Percentiles rank a stretch among this genome's conserved stretches.
Conservation (phyloP, 2,888 invertebrate species). For the Ornithoptera priamus region DNA sequence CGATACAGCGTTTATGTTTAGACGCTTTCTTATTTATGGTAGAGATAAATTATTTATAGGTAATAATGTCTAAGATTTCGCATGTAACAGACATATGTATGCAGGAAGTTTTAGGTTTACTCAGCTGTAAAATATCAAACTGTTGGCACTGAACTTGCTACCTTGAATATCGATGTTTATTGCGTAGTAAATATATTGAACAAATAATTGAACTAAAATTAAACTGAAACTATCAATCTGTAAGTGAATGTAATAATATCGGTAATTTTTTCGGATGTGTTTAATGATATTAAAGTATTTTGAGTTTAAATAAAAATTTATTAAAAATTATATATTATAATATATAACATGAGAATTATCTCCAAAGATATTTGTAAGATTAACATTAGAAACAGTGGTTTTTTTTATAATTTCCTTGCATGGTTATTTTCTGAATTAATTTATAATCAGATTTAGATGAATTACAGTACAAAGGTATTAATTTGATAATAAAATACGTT, state of each 20-base stretch:
- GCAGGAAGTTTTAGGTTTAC: conserved; percentile 17
- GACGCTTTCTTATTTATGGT: neutral
- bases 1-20: neutral
- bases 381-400: too few species aligned
- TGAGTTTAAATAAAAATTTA: neutral
- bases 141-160: conserved; percentile 12
- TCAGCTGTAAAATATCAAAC: conserved; percentile 22
- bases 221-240: conserved; percentile 11
- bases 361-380: too few species aligned
- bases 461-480: neutral
- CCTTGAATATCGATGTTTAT: conserved; percentile 20
- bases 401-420: too few species aligned
- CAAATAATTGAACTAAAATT: conserved; percentile 2
- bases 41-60: conserved; percentile 9
- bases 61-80: conserved; percentile 13
- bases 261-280: neutral
- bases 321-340: too few species aligned
- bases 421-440: neutral
- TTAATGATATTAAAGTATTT: neutral
- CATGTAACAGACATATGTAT: conserved; percentile 8
- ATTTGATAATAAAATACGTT: neutral
- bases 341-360: too few species aligned
- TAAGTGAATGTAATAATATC: neutral
- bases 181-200: conserved; percentile 11
- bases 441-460: neutral